These are phyloP conservation scores for Chironomus tepperi DNA, from an alignment of 1,140 invertebrate species.

Conservation along the genomic window DNA sequence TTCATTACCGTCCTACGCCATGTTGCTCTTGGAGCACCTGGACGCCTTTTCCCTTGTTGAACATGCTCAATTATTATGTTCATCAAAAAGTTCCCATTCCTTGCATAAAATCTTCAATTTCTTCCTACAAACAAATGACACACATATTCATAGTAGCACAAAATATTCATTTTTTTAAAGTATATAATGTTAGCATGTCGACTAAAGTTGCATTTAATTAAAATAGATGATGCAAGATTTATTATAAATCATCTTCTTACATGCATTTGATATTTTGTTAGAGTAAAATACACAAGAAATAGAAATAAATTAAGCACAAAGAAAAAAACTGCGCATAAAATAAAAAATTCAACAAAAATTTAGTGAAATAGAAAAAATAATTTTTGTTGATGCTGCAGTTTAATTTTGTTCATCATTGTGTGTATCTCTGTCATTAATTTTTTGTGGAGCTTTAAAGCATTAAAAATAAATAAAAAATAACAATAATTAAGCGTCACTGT, in stretches of 20 bases:
- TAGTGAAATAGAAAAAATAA: not conserved
- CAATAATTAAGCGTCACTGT: not conserved
- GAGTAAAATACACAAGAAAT: not conserved
- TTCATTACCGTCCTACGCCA: no score
- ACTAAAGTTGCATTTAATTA: not conserved
- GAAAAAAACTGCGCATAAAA: no score
- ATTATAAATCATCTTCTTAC: constrained; percentile 14
- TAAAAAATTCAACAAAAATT: no score
- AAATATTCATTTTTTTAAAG: not conserved
- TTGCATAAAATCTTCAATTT: not conserved
- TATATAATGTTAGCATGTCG: not conserved
- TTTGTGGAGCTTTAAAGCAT: not conserved
- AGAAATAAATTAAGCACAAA: no score
- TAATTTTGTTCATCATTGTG: constrained; percentile 13
- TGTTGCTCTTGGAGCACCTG: no score
- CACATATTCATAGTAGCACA: constrained; percentile 6
- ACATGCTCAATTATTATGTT: no score
- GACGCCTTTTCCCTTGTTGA: no score
- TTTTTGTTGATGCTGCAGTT: not conserved
- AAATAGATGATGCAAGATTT: constrained; percentile 14
- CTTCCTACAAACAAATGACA: not conserved
- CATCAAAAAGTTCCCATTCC: not conserved
- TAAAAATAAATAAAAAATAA: not conserved
- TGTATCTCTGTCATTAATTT: not conserved
- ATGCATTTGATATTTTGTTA: not conserved